Conservation (phyloP, 2,797 vertebrate genomes). For the Cichlasoma orientale region DNA sequence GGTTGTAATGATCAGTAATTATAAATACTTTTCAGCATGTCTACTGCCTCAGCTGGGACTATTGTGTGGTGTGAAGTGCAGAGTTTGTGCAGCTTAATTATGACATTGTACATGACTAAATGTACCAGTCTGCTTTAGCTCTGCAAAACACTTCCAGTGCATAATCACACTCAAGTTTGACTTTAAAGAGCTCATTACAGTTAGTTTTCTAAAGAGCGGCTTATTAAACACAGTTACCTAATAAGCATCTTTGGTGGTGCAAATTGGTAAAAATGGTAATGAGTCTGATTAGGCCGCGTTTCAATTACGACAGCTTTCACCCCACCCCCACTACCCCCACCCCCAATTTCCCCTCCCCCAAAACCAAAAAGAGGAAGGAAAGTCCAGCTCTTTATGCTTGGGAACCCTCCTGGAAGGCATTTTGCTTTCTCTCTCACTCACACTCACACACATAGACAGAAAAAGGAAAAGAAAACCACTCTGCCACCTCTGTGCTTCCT, state of each 20-base stretch:
- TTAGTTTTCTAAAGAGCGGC: slow-evolving; percentile 97
- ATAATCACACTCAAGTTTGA: slow-evolving; percentile 95
- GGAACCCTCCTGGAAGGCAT: slow-evolving; percentile 86
- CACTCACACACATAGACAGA: slow-evolving; percentile 44
- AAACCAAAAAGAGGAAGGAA: slow-evolving; percentile 58
- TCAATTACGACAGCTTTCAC: slow-evolving; percentile 94
- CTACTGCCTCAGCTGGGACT: slow-evolving; percentile 72
- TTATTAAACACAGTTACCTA: slow-evolving; percentile 99
- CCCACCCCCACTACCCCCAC: slow-evolving; percentile 21
- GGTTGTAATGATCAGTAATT: slow-evolving; percentile 85
- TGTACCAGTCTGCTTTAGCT: slow-evolving; percentile 89
- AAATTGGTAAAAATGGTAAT: slow-evolving; percentile 99
- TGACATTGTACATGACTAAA: slow-evolving; percentile 91
- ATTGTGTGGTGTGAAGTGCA: slow-evolving; percentile 79
- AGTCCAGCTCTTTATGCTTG: slow-evolving; percentile 73
- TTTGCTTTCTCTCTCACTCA: slow-evolving; percentile 36
- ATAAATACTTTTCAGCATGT: slow-evolving; percentile 81
- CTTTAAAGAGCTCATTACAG: slow-evolving; percentile 99
- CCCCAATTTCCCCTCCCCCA: slow-evolving; percentile 41
- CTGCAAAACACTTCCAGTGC: slow-evolving; percentile 92
- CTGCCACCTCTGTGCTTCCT: slow-evolving; percentile 91
- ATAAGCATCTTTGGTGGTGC: slow-evolving; percentile 99
- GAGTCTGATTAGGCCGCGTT: slow-evolving; percentile 99
- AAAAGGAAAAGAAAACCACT: slow-evolving; percentile 79
- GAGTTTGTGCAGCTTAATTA: slow-evolving; percentile 94